Evolutionary conservation across 2,113 vertebrate species (phyloP).

Genomic region (Periophthalmodon schlosseri): DNA sequence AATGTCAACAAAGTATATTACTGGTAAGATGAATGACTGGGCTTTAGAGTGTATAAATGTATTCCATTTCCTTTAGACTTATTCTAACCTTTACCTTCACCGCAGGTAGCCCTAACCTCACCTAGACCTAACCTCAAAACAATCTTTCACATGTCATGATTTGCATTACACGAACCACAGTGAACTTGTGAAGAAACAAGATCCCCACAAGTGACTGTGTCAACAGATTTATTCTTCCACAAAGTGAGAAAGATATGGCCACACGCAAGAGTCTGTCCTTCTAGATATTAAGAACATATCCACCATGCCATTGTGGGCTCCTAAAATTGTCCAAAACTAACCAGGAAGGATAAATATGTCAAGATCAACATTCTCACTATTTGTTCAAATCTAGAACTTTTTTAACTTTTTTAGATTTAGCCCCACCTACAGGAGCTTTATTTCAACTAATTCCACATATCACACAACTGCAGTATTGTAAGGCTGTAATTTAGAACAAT

Average conservation of each 20-base stretch:
- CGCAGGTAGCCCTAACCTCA: background rate
- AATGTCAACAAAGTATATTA: background rate
- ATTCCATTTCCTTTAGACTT: background rate
- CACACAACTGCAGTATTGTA: background rate
- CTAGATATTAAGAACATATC: constrained; percentile 57
- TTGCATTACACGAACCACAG: constrained; percentile 1
- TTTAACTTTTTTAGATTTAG: background rate
- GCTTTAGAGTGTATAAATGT: background rate
- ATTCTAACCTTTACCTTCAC: constrained; percentile 7
- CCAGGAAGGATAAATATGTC: constrained; percentile 54
- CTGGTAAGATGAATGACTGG: background rate
- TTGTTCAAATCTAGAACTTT: constrained; percentile 16
- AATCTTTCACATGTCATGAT: constrained; percentile 1
- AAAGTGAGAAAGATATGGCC: constrained; percentile 17
- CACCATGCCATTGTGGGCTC: constrained; percentile 37
- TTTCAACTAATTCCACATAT: background rate
- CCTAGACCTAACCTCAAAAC: constrained; percentile 2
- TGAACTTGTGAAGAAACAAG: background rate
- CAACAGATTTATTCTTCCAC: constrained; percentile 3
- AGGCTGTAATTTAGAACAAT: background rate
- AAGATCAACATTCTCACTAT: constrained; percentile 55
- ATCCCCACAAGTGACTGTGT: constrained; percentile 4
- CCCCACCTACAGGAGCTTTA: background rate
- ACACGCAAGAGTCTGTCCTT: constrained; percentile 32
- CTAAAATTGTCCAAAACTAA: constrained; percentile 66